Percentiles rank a stretch among this genome's conserved stretches.
phyloP scores from a whole-genome alignment of 2,888 invertebrate genomes.

The Lucinisca nassula region DNA sequence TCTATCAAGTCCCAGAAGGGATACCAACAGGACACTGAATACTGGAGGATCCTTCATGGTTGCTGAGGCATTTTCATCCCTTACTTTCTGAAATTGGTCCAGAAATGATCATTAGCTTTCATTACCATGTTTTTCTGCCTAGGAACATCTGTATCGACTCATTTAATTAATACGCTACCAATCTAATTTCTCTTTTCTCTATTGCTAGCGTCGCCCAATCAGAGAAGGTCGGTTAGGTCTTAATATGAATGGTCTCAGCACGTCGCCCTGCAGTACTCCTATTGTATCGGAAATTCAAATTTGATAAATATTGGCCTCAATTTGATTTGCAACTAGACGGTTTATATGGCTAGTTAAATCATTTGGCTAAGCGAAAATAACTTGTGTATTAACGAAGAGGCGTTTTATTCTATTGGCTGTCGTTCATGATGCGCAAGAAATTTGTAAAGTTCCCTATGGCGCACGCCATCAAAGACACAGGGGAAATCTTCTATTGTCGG shows the following conservation, averaged over 20 bases:
- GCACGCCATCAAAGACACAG: slow-evolving; percentile 37
- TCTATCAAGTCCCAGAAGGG: neutral
- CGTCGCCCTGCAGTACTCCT: slow-evolving; percentile 45
- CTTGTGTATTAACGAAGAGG: slow-evolving; percentile 63
- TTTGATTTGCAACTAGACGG: slow-evolving; percentile 67
- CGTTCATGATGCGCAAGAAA: slow-evolving; percentile 24
- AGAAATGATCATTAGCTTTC: slow-evolving; percentile 64
- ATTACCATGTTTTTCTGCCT: slow-evolving; percentile 63
- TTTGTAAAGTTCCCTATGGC: slow-evolving; percentile 55
- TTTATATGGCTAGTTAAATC: slow-evolving; percentile 73
- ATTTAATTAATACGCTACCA: slow-evolving; percentile 69
- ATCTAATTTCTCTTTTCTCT: slow-evolving; percentile 43
- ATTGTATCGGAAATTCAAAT: slow-evolving; percentile 69
- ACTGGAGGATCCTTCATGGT: slow-evolving; percentile 56
- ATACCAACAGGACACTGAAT: neutral
- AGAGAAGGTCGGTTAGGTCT: slow-evolving; percentile 60
- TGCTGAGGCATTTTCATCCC: slow-evolving; percentile 52
- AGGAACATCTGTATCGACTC: slow-evolving; percentile 67
- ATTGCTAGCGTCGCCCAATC: slow-evolving; percentile 58
- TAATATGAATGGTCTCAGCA: slow-evolving; percentile 60
- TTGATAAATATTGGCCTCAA: slow-evolving; percentile 74
- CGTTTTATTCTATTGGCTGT: slow-evolving; percentile 39
- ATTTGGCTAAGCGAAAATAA: slow-evolving; percentile 72
- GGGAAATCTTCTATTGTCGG: slow-evolving; percentile 69
- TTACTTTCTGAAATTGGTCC: slow-evolving; percentile 38